phyloP scores from a whole-genome alignment of 2,113 vertebrate species.

The Ochotona princeps region DNA sequence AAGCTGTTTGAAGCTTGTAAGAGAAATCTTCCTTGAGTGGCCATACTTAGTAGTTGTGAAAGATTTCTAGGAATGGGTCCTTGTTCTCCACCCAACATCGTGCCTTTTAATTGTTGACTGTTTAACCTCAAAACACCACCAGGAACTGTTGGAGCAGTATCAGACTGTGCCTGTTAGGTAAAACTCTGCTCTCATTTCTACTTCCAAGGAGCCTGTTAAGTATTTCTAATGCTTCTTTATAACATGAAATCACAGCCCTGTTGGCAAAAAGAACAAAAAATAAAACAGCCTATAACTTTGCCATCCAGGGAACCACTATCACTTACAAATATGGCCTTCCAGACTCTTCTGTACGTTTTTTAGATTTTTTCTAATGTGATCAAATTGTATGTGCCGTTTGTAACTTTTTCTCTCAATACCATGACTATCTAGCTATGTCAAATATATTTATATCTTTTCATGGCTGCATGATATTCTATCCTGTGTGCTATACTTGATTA shows the following conservation, averaged over 20 bases:
- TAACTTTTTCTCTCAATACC: constrained; percentile 70
- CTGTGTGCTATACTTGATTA: constrained; percentile 72
- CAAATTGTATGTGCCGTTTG: constrained; percentile 69
- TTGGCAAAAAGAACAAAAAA: constrained; percentile 48
- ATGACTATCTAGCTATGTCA: constrained; percentile 60
- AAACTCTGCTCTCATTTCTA: constrained; percentile 33
- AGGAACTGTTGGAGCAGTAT: not conserved
- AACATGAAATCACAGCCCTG: constrained; percentile 25
- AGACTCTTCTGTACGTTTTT: constrained; percentile 64
- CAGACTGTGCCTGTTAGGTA: constrained; percentile 57
- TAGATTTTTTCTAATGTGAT: constrained; percentile 60
- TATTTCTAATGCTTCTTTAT: constrained; percentile 49
- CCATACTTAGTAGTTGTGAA: not conserved
- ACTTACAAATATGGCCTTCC: constrained; percentile 27
- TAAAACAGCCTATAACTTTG: not conserved
- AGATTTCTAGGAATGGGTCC: constrained; percentile 4
- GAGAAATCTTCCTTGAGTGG: not conserved
- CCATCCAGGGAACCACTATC: constrained; percentile 42
- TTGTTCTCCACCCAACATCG: not conserved
- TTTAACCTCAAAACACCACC: not conserved
- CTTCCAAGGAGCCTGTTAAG: constrained; percentile 51
- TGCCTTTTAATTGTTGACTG: constrained; percentile 57
- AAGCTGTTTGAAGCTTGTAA: not conserved
- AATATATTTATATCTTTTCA: constrained; percentile 67
- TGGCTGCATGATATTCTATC: constrained; percentile 63